Conservation (phyloP, 2,888 invertebrate genomes). For the Antheraea yamamai region DNA sequence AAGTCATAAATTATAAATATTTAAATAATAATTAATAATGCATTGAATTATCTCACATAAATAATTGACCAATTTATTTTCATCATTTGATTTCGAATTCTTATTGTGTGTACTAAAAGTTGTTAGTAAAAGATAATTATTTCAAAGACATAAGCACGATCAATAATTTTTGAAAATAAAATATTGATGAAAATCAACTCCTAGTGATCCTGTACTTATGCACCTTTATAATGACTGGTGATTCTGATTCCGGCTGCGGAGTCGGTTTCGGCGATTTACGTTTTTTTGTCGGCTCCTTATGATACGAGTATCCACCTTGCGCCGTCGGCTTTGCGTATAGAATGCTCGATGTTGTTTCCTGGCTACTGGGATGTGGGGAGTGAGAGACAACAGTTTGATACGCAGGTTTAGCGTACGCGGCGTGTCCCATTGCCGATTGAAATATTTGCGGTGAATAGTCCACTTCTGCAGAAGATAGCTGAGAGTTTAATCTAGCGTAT, state of each 20-base stretch:
- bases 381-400: slow-evolving; percentile 4
- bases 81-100: not conserved
- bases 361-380: slow-evolving; percentile 22
- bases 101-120: not conserved
- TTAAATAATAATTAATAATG: not conserved
- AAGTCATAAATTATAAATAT: not conserved
- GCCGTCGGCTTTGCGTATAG: slow-evolving; percentile 65
- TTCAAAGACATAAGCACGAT: not conserved
- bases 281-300: slow-evolving; percentile 39
- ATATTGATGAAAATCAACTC: slow-evolving; percentile 28
- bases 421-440: slow-evolving; percentile 19
- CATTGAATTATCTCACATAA: not conserved
- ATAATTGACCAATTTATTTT: not conserved
- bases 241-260: slow-evolving; percentile 32
- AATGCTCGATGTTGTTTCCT: slow-evolving; percentile 45
- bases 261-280: slow-evolving; percentile 26
- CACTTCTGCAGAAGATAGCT: slow-evolving; percentile 18
- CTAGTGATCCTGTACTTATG: slow-evolving; percentile 63
- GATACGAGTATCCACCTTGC: slow-evolving; percentile 64
- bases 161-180: not conserved
- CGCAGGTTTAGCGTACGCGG: slow-evolving; percentile 31
- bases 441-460: slow-evolving; percentile 25
- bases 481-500: slow-evolving; percentile 6
- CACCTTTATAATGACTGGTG: slow-evolving; percentile 59
- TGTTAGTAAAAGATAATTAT: not conserved